Percentiles rank a stretch among this genome's conserved stretches.
phyloP scores from a whole-genome alignment of 2,888 invertebrate genomes.

The Tethea ocularis region DNA sequence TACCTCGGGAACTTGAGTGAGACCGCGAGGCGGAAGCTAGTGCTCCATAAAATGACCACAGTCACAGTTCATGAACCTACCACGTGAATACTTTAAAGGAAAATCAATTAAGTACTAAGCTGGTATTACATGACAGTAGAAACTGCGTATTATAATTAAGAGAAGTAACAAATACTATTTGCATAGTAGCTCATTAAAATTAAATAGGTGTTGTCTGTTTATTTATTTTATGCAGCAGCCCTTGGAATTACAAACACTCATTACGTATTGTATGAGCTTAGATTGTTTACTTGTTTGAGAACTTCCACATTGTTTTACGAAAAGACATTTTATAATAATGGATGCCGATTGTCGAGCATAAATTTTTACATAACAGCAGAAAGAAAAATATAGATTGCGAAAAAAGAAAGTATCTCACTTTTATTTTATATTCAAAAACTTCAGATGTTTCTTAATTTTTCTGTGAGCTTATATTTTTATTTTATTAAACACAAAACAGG shows the following conservation, averaged over 20 bases:
- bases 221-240: conserved; percentile 32
- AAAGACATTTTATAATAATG: not conserved
- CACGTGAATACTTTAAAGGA: not conserved
- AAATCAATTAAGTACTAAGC: not conserved
- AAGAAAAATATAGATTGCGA: no score
- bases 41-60: not conserved
- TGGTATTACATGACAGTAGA: conserved; percentile 10
- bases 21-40: no score
- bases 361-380: no score
- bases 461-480: not conserved
- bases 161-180: conserved; percentile 17
- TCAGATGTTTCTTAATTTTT: not conserved
- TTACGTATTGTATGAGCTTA: conserved; percentile 22
- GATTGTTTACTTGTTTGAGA: conserved; percentile 26
- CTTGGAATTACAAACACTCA: conserved; percentile 44
- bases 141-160: conserved; percentile 16
- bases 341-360: no score
- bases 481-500: no score
- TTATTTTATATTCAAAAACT: not conserved
- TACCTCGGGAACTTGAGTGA: no score
- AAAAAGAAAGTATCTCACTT: not conserved
- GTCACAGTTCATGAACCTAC: not conserved
- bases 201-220: conserved; percentile 27
- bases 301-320: not conserved
- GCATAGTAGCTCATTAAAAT: conserved; percentile 26